Evolutionary conservation across 1,140 invertebrate species (phyloP).

Genomic region (Lithobius niger): DNA sequence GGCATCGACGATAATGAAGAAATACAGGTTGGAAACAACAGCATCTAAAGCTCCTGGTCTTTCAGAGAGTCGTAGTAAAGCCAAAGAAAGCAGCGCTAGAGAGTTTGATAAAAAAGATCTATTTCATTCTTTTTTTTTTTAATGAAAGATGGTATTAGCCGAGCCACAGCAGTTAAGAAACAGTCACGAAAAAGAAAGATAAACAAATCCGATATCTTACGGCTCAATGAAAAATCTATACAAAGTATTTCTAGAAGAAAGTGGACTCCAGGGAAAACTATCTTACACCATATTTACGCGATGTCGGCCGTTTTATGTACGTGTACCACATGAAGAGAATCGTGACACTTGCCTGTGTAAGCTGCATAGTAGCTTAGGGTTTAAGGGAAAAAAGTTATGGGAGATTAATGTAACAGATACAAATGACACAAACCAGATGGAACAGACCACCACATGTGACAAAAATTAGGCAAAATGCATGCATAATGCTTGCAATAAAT

Average conservation of each 20-base stretch:
- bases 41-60: too few species aligned
- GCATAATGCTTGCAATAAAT: background rate
- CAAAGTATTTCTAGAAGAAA: slow-evolving; percentile 39
- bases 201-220: background rate
- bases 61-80: too few species aligned
- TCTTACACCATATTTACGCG: background rate
- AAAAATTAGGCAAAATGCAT: background rate
- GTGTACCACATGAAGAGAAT: background rate
- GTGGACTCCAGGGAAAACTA: slow-evolving; percentile 9
- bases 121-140: background rate
- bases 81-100: background rate
- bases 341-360: slow-evolving; percentile 1
- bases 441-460: slow-evolving; percentile 6
- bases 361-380: background rate
- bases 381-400: slow-evolving; percentile 6
- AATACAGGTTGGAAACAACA: too few species aligned
- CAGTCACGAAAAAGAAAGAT: background rate
- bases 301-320: background rate
- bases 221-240: background rate
- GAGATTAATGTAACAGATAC: slow-evolving; percentile 5
- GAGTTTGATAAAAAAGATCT: background rate
- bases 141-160: background rate
- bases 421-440: slow-evolving; percentile 9
- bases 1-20: too few species aligned
- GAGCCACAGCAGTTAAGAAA: background rate